Conservation (phyloP, 1,140 invertebrate species). For the Drosophila varians region DNA sequence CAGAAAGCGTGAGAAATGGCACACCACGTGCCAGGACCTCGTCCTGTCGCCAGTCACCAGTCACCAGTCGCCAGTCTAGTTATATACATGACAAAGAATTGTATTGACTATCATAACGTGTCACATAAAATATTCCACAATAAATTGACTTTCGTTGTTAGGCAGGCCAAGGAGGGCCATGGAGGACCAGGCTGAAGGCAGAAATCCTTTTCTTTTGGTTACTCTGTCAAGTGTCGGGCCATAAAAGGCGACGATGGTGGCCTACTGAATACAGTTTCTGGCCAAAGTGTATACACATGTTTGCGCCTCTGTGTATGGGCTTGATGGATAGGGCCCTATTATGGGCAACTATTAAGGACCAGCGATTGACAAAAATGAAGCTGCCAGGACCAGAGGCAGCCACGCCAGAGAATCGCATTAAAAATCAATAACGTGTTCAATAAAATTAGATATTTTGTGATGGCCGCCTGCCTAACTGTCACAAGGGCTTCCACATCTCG, state of each 20-base stretch:
- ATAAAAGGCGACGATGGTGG: slow-evolving; percentile 63
- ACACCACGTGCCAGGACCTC: slow-evolving; percentile 56
- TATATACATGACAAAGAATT: slow-evolving; percentile 63
- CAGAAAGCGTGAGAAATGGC: slow-evolving; percentile 65
- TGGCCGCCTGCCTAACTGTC: slow-evolving; percentile 10
- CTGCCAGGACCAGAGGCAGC: slow-evolving; percentile 22
- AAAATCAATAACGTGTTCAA: slow-evolving; percentile 81
- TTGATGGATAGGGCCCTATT: slow-evolving; percentile 55
- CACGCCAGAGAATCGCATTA: slow-evolving; percentile 68
- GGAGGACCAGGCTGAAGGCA: neutral
- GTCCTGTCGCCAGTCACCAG: slow-evolving; percentile 8
- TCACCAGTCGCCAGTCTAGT: slow-evolving; percentile 20
- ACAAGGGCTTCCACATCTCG: neutral
- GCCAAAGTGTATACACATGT: slow-evolving; percentile 2
- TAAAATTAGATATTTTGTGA: slow-evolving; percentile 69
- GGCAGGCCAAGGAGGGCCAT: slow-evolving; percentile 30
- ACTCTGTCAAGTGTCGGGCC: slow-evolving; percentile 64
- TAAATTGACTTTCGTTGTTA: slow-evolving; percentile 75
- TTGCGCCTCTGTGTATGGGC: slow-evolving; percentile 9
- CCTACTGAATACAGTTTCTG: slow-evolving; percentile 30
- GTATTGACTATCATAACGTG: slow-evolving; percentile 80
- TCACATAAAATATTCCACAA: slow-evolving; percentile 81
- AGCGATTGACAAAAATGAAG: slow-evolving; percentile 47
- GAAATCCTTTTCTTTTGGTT: slow-evolving; percentile 45
- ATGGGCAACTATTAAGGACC: slow-evolving; percentile 70